These are phyloP conservation scores for Ophion slaviceki DNA, from an alignment of 2,888 invertebrate species.

Conservation along the genomic window DNA sequence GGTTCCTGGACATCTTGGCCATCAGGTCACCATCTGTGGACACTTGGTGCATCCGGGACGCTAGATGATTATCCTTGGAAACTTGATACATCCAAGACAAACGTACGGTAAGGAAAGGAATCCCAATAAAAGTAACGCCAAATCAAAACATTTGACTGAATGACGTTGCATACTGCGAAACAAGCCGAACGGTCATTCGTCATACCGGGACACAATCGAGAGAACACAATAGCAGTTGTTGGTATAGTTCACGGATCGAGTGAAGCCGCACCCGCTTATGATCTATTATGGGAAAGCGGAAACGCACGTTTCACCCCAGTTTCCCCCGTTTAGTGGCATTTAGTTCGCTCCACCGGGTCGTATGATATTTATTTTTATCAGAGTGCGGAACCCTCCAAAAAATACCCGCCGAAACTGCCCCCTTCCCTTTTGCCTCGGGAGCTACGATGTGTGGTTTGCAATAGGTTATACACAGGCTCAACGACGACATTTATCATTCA, in stretches of 20 bases:
- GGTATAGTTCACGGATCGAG: conserved; percentile 31
- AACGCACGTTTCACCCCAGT: conserved; percentile 72
- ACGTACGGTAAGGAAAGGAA: neutral
- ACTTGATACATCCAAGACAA: neutral
- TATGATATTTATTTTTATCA: conserved; percentile 65
- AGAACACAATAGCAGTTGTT: conserved; percentile 30
- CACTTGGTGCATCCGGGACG: too few relatives aligned
- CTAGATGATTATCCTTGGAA: too few relatives aligned
- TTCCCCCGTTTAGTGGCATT: conserved; percentile 72
- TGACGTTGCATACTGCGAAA: conserved; percentile 37
- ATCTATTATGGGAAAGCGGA: conserved; percentile 73
- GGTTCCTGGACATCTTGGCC: too few relatives aligned
- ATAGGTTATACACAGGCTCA: conserved; percentile 41
- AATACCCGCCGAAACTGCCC: conserved; percentile 4
- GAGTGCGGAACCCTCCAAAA: conserved; percentile 26
- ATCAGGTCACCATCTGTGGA: too few relatives aligned
- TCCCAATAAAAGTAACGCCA: conserved; percentile 48
- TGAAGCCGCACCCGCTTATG: conserved; percentile 63
- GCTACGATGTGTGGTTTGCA: conserved; percentile 12
- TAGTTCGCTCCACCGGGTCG: conserved; percentile 69
- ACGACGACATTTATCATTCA: conserved; percentile 61
- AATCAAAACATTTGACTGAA: conserved; percentile 67
- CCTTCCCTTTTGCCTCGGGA: neutral
- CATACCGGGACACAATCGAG: conserved; percentile 14
- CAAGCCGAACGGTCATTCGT: conserved; percentile 31